Evolutionary conservation across 2,113 vertebrate species (phyloP).

Genomic region (Pseudonaja textilis): DNA sequence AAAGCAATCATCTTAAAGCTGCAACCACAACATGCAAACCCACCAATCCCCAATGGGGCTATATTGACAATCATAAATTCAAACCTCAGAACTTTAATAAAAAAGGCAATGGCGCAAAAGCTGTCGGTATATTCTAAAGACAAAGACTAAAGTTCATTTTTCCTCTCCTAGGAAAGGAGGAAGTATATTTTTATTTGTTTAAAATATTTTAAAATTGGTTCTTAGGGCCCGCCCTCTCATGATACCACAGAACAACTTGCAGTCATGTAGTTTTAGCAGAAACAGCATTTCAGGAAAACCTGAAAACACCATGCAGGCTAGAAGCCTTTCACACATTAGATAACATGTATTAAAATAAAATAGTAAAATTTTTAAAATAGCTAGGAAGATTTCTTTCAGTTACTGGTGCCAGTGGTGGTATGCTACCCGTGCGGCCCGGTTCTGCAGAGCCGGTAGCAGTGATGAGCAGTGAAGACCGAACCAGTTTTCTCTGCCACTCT

Average conservation of each 20-base stretch:
- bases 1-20: slow-evolving; percentile 68
- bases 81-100: slow-evolving; percentile 84
- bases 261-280: background rate
- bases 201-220: background rate
- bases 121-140: slow-evolving; percentile 81
- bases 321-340: background rate
- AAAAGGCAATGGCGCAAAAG: slow-evolving; percentile 88
- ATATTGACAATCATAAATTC: slow-evolving; percentile 71
- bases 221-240: background rate
- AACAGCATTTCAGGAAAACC: background rate
- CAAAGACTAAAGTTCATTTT: slow-evolving; percentile 66
- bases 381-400: background rate
- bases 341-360: background rate
- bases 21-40: slow-evolving; percentile 58
- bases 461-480: no score
- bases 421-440: no score
- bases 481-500: no score
- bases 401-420: background rate
- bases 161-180: background rate
- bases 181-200: background rate
- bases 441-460: no score
- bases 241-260: background rate
- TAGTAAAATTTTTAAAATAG: background rate
- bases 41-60: slow-evolving; percentile 54
- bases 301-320: background rate